Percentiles rank a stretch among this genome's conserved stretches.
These are phyloP conservation scores for Enteromius anoplus DNA, from an alignment of 2,797 vertebrate species.

Conservation along the genomic window DNA sequence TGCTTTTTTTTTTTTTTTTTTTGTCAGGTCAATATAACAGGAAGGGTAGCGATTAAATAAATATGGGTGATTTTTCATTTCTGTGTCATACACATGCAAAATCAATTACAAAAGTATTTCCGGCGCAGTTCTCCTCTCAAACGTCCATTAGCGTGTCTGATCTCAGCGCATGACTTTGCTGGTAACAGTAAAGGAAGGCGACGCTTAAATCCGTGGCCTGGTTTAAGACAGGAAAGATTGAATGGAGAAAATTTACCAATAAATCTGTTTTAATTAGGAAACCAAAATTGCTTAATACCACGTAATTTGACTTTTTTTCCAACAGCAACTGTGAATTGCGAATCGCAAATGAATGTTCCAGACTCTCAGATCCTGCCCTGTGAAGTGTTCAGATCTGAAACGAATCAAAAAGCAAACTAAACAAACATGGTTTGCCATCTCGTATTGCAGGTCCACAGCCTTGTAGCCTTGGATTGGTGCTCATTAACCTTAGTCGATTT, in stretches of 20 bases:
- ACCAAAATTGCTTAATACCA: slow-evolving; percentile 72
- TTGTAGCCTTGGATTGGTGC: slow-evolving; percentile 26
- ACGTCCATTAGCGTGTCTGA: slow-evolving; percentile 8
- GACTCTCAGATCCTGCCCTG: slow-evolving; percentile 62
- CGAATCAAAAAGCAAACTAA: slow-evolving; percentile 2
- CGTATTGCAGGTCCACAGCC: neutral
- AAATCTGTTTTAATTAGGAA: slow-evolving; percentile 72
- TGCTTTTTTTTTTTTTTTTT: slow-evolving; percentile 27
- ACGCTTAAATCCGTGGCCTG: slow-evolving; percentile 68
- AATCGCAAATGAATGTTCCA: slow-evolving; percentile 74
- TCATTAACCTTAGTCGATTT: slow-evolving; percentile 32
- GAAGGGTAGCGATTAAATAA: slow-evolving; percentile 56
- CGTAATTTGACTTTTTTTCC: slow-evolving; percentile 74
- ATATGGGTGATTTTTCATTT: slow-evolving; percentile 65
- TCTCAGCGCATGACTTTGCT: slow-evolving; percentile 35
- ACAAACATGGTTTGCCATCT: neutral
- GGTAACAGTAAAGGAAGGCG: slow-evolving; percentile 58
- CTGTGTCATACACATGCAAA: slow-evolving; percentile 58
- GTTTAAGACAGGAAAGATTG: slow-evolving; percentile 69
- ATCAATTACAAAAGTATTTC: slow-evolving; percentile 58
- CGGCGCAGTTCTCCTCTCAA: slow-evolving; percentile 55
- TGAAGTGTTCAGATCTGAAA: slow-evolving; percentile 8
- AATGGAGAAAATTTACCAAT: slow-evolving; percentile 66
- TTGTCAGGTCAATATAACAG: slow-evolving; percentile 55
- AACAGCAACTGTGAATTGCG: slow-evolving; percentile 71